Conservation (phyloP, 2,888 invertebrate genomes). For the Trichopoda pennipes region DNA sequence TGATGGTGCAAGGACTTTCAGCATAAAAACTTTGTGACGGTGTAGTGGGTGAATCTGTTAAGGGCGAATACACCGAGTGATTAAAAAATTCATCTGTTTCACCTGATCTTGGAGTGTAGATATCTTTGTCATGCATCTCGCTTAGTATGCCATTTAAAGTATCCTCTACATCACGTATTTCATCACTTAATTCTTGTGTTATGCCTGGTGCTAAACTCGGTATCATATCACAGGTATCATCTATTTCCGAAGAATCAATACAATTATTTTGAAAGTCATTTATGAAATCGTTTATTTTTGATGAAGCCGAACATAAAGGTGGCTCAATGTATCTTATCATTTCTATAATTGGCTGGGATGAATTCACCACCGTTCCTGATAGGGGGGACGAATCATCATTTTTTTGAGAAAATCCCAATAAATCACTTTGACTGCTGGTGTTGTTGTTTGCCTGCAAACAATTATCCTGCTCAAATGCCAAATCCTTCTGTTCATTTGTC, state of each 20-base stretch:
- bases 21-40: conserved; percentile 68
- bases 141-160: conserved; percentile 77
- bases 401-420: conserved; percentile 43
- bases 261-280: conserved; percentile 76
- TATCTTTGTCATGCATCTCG: conserved; percentile 78
- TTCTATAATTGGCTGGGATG: conserved; percentile 21
- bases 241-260: conserved; percentile 69
- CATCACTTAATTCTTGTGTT: conserved; percentile 66
- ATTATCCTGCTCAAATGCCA: not conserved
- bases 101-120: conserved; percentile 74
- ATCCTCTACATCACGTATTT: conserved; percentile 77
- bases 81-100: conserved; percentile 75
- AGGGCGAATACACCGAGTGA: conserved; percentile 76
- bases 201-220: conserved; percentile 23
- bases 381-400: not conserved
- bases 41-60: conserved; percentile 70
- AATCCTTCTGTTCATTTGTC: not conserved
- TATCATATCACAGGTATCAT: conserved; percentile 42
- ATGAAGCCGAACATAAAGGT: conserved; percentile 44
- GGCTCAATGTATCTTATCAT: conserved; percentile 10
- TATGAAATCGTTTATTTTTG: conserved; percentile 74
- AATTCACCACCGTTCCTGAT: not conserved
- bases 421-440: conserved; percentile 45
- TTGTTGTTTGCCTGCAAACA: not conserved
- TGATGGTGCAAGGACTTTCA: conserved; percentile 64